Conservation (phyloP, 1,140 invertebrate species). For the Amphibalanus amphitrite region DNA sequence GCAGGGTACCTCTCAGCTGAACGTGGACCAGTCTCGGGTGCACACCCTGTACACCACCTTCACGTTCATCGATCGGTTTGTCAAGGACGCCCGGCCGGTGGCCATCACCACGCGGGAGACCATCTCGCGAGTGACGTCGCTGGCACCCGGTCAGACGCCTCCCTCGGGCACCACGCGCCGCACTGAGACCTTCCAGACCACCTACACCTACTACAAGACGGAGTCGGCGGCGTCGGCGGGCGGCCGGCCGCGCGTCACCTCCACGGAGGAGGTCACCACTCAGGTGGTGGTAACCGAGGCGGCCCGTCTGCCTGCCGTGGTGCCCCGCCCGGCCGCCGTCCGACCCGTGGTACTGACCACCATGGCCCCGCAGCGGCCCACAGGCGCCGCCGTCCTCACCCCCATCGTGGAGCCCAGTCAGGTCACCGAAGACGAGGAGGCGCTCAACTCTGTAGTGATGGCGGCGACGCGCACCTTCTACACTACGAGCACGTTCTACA, state of each 20-base stretch:
- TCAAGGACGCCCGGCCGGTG: not conserved
- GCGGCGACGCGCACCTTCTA: conserved; percentile 14
- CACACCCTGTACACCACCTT: not conserved
- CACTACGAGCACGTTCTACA: conserved; percentile 19
- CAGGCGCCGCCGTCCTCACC: not conserved
- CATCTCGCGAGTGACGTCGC: not conserved
- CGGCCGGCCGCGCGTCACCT: conserved; percentile 33
- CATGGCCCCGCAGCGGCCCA: conserved; percentile 14
- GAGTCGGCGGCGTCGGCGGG: conserved; percentile 37
- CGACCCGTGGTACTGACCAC: conserved; percentile 39
- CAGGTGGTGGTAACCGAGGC: conserved; percentile 35
- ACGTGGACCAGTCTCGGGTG: no score
- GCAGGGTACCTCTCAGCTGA: no score
- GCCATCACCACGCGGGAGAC: not conserved
- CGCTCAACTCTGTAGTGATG: not conserved
- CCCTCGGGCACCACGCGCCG: no score
- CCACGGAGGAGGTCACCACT: conserved; percentile 41
- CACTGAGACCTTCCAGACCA: conserved; percentile 52
- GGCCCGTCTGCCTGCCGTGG: conserved; percentile 29
- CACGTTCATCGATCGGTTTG: not conserved
- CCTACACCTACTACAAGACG: conserved; percentile 43
- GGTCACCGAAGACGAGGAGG: no score
- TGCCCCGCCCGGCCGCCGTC: conserved; percentile 38
- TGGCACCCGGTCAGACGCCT: not conserved
- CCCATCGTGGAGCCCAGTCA: not conserved